These are phyloP conservation scores for Hyla sarda DNA, from an alignment of 2,113 vertebrate species.

Conservation along the genomic window DNA sequence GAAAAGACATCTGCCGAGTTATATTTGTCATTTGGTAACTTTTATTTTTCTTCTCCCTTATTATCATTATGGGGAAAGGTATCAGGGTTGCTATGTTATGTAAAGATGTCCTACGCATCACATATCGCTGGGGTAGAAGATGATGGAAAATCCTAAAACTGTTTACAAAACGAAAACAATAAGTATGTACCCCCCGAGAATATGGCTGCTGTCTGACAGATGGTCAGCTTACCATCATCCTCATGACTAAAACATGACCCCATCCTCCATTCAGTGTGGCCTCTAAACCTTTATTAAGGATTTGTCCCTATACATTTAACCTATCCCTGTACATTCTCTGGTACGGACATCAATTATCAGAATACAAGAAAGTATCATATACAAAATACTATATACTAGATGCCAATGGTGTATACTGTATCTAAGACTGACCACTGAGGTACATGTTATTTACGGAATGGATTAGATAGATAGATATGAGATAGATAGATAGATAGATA, in stretches of 20 bases:
- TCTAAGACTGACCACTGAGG: no score
- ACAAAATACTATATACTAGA: not conserved
- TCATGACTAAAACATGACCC: conserved; percentile 4
- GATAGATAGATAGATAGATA: no score
- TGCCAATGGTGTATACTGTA: not conserved
- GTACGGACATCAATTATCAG: not conserved
- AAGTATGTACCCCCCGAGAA: not conserved
- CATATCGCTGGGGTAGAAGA: not conserved
- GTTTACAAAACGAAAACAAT: not conserved
- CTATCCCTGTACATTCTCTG: not conserved
- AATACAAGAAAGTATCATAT: not conserved
- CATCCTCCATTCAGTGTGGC: not conserved
- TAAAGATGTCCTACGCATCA: not conserved
- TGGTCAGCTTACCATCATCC: conserved; percentile 3
- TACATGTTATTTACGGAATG: no score
- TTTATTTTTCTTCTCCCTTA: not conserved
- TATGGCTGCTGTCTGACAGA: conserved; percentile 4
- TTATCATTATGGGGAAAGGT: not conserved
- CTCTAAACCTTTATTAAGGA: not conserved
- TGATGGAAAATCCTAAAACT: not conserved
- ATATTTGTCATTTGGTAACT: no score
- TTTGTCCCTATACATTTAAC: not conserved
- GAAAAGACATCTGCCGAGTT: no score
- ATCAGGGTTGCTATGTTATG: not conserved
- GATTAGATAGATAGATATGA: no score